These are phyloP conservation scores for Drosophila multiciliata DNA, from an alignment of 2,888 invertebrate genomes.

Conservation along the genomic window DNA sequence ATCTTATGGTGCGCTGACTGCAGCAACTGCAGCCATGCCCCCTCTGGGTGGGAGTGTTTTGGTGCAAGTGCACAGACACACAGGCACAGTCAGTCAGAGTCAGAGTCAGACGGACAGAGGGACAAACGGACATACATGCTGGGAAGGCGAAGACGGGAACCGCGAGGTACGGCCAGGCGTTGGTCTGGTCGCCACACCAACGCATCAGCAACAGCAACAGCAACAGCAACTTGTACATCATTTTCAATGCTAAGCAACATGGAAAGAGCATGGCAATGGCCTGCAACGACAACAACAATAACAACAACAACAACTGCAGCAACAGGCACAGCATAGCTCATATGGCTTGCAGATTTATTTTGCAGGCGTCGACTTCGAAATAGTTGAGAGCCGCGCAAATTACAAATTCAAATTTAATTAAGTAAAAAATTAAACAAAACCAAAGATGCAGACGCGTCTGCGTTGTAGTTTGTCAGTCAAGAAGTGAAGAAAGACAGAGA, in stretches of 20 bases:
- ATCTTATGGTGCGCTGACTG: constrained; percentile 74
- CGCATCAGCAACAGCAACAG: constrained; percentile 58
- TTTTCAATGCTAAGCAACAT: constrained; percentile 80
- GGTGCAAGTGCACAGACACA: constrained; percentile 66
- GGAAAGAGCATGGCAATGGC: constrained; percentile 68
- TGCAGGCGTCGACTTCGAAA: constrained; percentile 59
- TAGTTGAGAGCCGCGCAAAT: constrained; percentile 72
- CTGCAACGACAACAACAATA: constrained; percentile 53
- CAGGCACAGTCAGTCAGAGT: constrained; percentile 44
- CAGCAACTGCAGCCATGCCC: constrained; percentile 68
- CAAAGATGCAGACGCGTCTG: constrained; percentile 72
- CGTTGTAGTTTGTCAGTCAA: constrained; percentile 74
- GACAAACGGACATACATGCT: constrained; percentile 14
- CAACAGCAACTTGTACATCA: constrained; percentile 76
- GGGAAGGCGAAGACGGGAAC: constrained; percentile 17
- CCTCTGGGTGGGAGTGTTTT: constrained; percentile 77
- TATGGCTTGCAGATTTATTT: constrained; percentile 77
- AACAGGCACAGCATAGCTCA: constrained; percentile 58
- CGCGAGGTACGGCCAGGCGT: constrained; percentile 48
- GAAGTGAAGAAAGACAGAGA: neutral
- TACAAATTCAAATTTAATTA: constrained; percentile 80
- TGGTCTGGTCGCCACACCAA: constrained; percentile 75
- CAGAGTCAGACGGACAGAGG: constrained; percentile 19
- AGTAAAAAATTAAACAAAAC: constrained; percentile 79
- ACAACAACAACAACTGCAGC: constrained; percentile 27